Evolutionary conservation across 2,113 vertebrate genomes (phyloP).

Genomic region (Manacus vitellinus): DNA sequence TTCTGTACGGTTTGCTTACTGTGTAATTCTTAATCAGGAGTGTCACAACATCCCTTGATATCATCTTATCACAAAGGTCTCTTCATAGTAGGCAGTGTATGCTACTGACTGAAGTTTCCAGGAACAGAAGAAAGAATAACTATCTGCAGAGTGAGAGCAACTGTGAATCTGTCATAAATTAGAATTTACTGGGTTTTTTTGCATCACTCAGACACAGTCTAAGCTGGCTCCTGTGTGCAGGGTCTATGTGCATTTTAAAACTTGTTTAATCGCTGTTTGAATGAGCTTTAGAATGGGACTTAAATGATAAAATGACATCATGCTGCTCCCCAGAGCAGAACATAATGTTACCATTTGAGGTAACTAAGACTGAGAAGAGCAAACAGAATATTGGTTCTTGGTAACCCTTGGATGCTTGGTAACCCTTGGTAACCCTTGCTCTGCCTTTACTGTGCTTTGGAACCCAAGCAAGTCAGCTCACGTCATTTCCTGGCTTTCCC

Average conservation of each 20-base stretch:
- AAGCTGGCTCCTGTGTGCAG: background rate
- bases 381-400: background rate
- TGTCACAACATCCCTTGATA: slow-evolving; percentile 50
- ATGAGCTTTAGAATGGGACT: background rate
- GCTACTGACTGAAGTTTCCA: slow-evolving; percentile 2
- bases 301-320: background rate
- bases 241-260: background rate
- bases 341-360: background rate
- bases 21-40: slow-evolving; percentile 45
- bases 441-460: background rate
- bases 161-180: background rate
- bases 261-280: background rate
- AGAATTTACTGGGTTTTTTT: background rate
- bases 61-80: slow-evolving; percentile 29
- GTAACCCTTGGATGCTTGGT: background rate
- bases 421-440: background rate
- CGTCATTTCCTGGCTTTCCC: background rate
- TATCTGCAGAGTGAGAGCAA: background rate
- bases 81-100: background rate
- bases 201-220: background rate
- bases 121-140: slow-evolving; percentile 8
- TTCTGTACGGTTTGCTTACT: slow-evolving; percentile 37
- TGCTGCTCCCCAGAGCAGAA: background rate
- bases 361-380: background rate
- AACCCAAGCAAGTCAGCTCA: background rate